Evolutionary conservation across 2,113 vertebrate genomes (phyloP), one percentile per base, ranked within the genome.

Genomic region (Rhipidura dahli): DNA sequence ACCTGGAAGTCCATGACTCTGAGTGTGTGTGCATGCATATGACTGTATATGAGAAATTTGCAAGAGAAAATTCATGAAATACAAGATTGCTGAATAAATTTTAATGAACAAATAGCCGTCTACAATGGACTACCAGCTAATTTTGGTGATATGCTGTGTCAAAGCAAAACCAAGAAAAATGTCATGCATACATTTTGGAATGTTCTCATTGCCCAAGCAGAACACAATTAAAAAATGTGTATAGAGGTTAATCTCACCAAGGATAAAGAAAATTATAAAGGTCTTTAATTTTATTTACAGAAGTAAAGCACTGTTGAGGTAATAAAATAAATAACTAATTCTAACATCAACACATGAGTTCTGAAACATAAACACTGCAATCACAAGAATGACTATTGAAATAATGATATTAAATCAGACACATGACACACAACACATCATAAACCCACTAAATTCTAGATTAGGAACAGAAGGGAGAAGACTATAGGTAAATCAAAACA

Each of bases 151-250:
- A 70, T 8, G 39, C 61, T 64, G 53, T 82, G 96, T 87, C 59
- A 89, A 91, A 94, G 59, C 63, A 92, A 94, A 96, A 60, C 13
- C 63, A 96, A 96, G 73, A 83, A 97, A 57, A 66, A 83, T 72
- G 63, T 84, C 81, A 63, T 51, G 39, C 44, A 83, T 77, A 91
- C 18, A 51, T 94, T 75, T 94, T 56, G 6, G 61, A 88, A 96
- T 63, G 69, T 82, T 95, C 65, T 81, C 61, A 92, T 94, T 97
- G 92, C 68, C 85, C 90, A 97, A 97, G 87, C 45, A 44, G 63
- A 97, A 96, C 61, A 93, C 42, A 94, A 81, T 86, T 73, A 96
- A 96, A 77, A 96, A 94, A 54, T 18, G 2, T 40, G 26, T 70
- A 76, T 28, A 76, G 88, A 94, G 60, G 79, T 89, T 96, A 96